A percentile compares a stretch with the other conserved stretches of the same genome.
Evolutionary conservation across 2,888 invertebrate species (phyloP).

Genomic region (Poecilobothrus nobilitatus): DNA sequence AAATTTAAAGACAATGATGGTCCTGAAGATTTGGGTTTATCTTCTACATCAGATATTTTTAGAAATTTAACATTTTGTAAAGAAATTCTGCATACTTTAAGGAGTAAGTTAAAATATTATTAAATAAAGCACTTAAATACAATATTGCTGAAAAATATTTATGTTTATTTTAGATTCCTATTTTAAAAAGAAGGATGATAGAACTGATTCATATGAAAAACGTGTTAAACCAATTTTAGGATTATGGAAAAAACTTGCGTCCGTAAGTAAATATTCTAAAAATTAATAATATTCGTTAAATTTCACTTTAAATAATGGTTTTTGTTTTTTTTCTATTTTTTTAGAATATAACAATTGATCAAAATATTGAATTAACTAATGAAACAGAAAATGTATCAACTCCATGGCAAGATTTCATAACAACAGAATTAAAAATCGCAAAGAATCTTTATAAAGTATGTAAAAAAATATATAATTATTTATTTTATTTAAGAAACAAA

Average conservation of each 20-base stretch:
- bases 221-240: slow-evolving; percentile 62
- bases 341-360: slow-evolving; percentile 30
- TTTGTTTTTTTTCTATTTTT: too few species aligned
- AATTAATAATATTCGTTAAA: not conserved
- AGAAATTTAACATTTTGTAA: slow-evolving; percentile 36
- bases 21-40: slow-evolving; percentile 38
- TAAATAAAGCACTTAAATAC: too few species aligned
- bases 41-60: slow-evolving; percentile 37
- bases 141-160: not conserved
- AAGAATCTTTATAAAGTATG: slow-evolving; percentile 30
- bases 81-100: slow-evolving; percentile 34
- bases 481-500: not conserved
- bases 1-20: slow-evolving; percentile 38
- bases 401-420: slow-evolving; percentile 38
- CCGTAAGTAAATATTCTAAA: slow-evolving; percentile 29
- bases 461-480: not conserved
- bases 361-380: slow-evolving; percentile 25
- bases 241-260: slow-evolving; percentile 73
- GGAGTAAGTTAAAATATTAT: slow-evolving; percentile 20
- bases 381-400: slow-evolving; percentile 24
- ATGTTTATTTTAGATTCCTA: slow-evolving; percentile 17
- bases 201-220: slow-evolving; percentile 46
- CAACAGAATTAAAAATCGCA: slow-evolving; percentile 35
- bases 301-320: not conserved
- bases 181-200: slow-evolving; percentile 23